These are phyloP conservation scores for Labia minor DNA, from an alignment of 2,888 invertebrate genomes.

Conservation along the genomic window DNA sequence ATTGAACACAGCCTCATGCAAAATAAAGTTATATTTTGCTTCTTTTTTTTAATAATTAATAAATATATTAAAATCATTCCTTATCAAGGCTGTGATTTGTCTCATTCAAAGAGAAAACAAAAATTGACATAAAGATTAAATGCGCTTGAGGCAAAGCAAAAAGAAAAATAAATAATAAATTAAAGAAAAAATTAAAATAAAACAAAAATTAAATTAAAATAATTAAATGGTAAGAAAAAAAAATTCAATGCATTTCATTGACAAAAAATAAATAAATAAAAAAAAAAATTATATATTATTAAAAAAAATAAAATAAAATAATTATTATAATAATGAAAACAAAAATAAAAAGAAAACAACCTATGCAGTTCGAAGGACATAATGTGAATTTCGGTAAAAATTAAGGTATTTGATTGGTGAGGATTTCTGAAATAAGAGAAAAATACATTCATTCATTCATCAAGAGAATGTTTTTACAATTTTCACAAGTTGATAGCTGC, in stretches of 20 bases:
- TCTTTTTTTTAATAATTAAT: too few species aligned
- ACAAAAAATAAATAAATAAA: neutral
- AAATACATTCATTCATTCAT: neutral
- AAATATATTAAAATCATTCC: constrained; percentile 2
- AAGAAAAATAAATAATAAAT: too few species aligned
- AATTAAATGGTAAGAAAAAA: constrained; percentile 9
- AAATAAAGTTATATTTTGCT: neutral
- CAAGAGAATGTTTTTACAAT: neutral
- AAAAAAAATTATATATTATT: constrained; percentile 14
- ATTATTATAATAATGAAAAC: neutral
- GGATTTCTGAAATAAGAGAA: constrained; percentile 3
- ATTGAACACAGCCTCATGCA: neutral
- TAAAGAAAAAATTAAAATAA: too few species aligned
- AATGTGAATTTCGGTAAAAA: neutral
- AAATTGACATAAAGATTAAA: constrained; percentile 16
- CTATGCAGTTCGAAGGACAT: constrained; percentile 16
- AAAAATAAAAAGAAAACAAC: neutral
- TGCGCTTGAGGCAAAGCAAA: constrained; percentile 20
- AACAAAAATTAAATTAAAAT: constrained; percentile 17
- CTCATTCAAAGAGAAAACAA: constrained; percentile 14
- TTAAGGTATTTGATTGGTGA: neutral
- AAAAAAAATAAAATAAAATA: neutral
- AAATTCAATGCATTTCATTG: constrained; percentile 14
- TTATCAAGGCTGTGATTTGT: neutral
- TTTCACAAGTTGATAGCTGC: neutral